A percentile compares a stretch with the other conserved stretches of the same genome.
phyloP scores from a whole-genome alignment of 2,797 vertebrate genomes.

The Hippopotamyrus pictus region DNA sequence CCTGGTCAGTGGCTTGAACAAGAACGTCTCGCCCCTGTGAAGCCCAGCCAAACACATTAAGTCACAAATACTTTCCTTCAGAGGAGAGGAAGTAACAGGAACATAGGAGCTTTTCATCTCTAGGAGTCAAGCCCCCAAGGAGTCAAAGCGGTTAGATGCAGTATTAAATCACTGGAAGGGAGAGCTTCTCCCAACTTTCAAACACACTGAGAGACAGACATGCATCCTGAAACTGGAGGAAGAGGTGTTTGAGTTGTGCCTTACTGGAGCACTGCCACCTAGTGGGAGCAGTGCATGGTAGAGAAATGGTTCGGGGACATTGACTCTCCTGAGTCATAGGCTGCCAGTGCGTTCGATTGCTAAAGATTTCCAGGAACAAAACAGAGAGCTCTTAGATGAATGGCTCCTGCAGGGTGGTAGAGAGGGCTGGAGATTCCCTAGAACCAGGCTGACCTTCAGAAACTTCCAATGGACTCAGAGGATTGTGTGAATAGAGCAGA shows the following conservation, averaged over 20 bases:
- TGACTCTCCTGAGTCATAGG: background rate
- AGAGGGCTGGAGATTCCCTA: conserved; percentile 27
- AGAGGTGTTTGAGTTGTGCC: background rate
- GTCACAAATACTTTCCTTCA: background rate
- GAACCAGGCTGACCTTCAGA: conserved; percentile 52
- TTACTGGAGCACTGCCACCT: conserved; percentile 13
- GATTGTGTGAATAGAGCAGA: conserved; percentile 28
- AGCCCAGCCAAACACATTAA: background rate
- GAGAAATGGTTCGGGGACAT: background rate
- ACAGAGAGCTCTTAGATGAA: conserved; percentile 25
- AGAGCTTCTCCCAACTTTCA: background rate
- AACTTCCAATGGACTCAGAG: conserved; percentile 28
- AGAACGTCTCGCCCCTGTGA: background rate
- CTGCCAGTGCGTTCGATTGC: conserved; percentile 9
- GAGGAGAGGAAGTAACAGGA: background rate
- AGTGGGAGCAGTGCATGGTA: background rate
- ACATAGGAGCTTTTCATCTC: background rate
- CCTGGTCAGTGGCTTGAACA: background rate
- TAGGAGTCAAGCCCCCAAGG: background rate
- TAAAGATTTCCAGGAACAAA: conserved; percentile 36
- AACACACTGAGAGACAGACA: background rate
- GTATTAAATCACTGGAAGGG: background rate
- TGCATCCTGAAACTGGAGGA: background rate
- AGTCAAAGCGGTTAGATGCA: background rate
- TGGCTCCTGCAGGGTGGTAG: conserved; percentile 22